Evolutionary conservation across 2,888 invertebrate genomes (phyloP).

Genomic region (Anoplius nigerrimus): DNA sequence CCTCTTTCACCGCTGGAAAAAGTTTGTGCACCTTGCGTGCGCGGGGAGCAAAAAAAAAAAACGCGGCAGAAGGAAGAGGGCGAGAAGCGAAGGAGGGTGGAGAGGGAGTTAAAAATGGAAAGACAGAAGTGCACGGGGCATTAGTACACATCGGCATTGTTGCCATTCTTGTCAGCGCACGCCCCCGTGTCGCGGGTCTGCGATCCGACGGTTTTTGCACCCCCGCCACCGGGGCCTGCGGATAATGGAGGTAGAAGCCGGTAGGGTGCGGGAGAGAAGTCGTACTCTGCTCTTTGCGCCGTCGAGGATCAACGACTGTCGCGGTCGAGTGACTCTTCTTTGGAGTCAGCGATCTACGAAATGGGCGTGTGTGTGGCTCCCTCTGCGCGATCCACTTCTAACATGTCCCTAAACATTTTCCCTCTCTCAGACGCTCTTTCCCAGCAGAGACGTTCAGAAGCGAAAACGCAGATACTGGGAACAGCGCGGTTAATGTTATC

Average conservation of each 20-base stretch:
- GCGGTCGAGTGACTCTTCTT: slow-evolving; percentile 34
- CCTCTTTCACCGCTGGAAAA: too few relatives aligned
- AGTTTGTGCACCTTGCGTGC: too few relatives aligned
- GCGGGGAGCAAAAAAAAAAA: too few relatives aligned
- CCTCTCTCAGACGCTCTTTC: too few relatives aligned
- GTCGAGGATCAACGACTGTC: slow-evolving; percentile 44
- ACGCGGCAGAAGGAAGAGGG: neutral
- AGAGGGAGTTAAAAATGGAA: neutral
- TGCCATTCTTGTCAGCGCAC: slow-evolving; percentile 48
- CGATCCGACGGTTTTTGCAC: neutral
- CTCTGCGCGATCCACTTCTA: too few relatives aligned
- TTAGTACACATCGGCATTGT: slow-evolving; percentile 49
- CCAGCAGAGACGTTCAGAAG: too few relatives aligned
- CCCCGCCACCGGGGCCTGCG: slow-evolving; percentile 23
- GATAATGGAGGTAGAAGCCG: slow-evolving; percentile 48
- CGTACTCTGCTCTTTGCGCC: slow-evolving; percentile 48
- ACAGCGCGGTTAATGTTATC: too few relatives aligned
- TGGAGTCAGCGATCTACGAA: slow-evolving; percentile 41
- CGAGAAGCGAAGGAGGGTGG: neutral
- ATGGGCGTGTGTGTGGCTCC: slow-evolving; percentile 18
- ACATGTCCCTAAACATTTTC: too few relatives aligned
- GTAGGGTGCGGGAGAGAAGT: slow-evolving; percentile 45
- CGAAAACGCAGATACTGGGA: too few relatives aligned
- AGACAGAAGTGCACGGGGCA: slow-evolving; percentile 17
- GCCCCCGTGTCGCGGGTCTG: slow-evolving; percentile 23